Base-by-base conservation (phyloP, 2,888 invertebrate genomes). In the Microctonus brassicae region DNA sequence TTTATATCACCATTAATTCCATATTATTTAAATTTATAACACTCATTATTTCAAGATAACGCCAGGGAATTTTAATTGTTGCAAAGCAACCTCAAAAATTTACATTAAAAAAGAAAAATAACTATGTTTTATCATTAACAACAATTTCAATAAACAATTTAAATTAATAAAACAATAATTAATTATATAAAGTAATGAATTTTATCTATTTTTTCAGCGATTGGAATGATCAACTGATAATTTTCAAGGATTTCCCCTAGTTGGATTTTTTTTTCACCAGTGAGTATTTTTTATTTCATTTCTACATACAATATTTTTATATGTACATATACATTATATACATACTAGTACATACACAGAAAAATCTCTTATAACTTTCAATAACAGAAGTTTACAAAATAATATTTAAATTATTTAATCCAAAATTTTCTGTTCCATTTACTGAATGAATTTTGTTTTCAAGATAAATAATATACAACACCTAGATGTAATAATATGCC, bases 251-350 rank as follows among this genome's bases (percentile, higher is more conserved):
- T 77, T n/a, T 77, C 75, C 74, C 81, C 81, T 84, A 79, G 79
- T 81, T 82, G 84, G 83, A 85, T 79, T 81, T 79, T 81, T 81
- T 82, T 79, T 63, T 77, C n/a, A 82, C 77, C 78, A 82, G 85
- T 85, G 75, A 85, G 85, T 83, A 61, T 57, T n/a, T n/a, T n/a
- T n/a, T n/a, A 47, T 39, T 29, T 47, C 17, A 13, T 58, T 62
- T 6, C 10, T 26, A 60, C 24, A 0, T 24, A 66, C 4, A 6
- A n/a, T 26, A 34, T 17, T 53, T 42, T 53, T 42, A 7, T 47
- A 26, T 11, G 36, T 64, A 39, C 17, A 20, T 63, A 53, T 7
- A n/a, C n/a, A n/a, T n/a, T n/a, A n/a, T n/a, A n/a, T n/a, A n/a
- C n/a, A n/a, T n/a, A n/a, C n/a, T n/a, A n/a, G n/a, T n/a, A n/a